phyloP scores from a whole-genome alignment of 2,113 vertebrate genomes.

The Rhinogobius similis region DNA sequence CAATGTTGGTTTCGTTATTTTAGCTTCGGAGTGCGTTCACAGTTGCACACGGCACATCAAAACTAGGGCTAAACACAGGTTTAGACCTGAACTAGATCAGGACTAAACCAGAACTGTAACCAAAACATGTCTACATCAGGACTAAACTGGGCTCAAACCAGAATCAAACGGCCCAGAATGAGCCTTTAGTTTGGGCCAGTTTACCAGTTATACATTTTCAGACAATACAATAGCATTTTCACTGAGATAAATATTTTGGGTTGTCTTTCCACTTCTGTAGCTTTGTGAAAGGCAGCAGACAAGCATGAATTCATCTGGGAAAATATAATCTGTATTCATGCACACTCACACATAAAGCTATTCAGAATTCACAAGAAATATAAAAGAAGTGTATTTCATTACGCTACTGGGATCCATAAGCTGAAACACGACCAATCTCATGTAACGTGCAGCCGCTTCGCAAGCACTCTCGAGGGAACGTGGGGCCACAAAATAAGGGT shows the following conservation, averaged over 20 bases:
- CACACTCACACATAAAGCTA: conserved; percentile 23
- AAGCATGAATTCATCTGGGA: neutral
- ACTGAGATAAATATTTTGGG: neutral
- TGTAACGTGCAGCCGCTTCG: conserved; percentile 41
- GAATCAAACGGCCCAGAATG: too few species aligned
- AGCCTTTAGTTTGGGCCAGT: neutral
- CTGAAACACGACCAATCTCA: conserved; percentile 46
- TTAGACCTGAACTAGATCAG: too few species aligned
- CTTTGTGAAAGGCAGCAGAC: conserved; percentile 1
- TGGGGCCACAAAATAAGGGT: conserved; percentile 43
- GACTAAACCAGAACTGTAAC: too few species aligned
- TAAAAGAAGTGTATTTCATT: conserved; percentile 48
- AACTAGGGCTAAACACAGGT: too few species aligned
- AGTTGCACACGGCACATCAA: too few species aligned
- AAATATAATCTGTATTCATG: conserved; percentile 8
- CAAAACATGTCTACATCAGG: too few species aligned
- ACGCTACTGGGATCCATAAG: conserved; percentile 56
- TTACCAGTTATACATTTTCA: neutral
- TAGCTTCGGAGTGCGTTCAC: too few species aligned
- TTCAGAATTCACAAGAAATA: conserved; percentile 34
- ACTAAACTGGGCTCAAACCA: too few species aligned
- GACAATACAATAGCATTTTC: neutral
- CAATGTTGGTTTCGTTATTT: too few species aligned
- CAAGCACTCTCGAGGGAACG: conserved; percentile 32
- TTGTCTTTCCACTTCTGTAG: neutral